Percentiles rank a stretch among this genome's conserved stretches.
These are phyloP conservation scores for Sericinus montela DNA, from an alignment of 2,888 invertebrate genomes.

Conservation along the genomic window DNA sequence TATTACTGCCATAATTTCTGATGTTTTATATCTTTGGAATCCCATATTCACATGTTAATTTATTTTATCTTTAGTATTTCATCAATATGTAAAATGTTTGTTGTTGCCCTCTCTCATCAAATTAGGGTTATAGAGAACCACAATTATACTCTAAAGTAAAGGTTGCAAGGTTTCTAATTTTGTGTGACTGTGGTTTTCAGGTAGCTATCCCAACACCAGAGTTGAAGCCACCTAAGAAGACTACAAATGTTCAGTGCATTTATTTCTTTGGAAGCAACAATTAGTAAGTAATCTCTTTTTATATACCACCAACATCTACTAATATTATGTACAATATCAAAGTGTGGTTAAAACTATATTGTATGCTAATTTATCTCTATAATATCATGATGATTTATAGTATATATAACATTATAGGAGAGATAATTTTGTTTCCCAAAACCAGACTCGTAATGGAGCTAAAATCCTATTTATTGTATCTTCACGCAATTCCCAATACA, in stretches of 20 bases:
- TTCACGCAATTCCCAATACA: no score
- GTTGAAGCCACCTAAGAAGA: constrained; percentile 86
- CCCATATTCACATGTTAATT: no score
- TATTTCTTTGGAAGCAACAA: constrained; percentile 97
- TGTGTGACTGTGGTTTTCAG: constrained; percentile 71
- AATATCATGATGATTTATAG: no score
- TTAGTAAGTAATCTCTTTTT: constrained; percentile 85
- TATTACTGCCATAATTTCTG: no score
- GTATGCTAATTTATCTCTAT: no score
- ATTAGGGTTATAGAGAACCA: constrained; percentile 15
- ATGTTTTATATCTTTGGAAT: no score
- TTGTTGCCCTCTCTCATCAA: constrained; percentile 4
- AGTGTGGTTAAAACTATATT: no score
- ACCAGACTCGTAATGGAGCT: no score
- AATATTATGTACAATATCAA: no score
- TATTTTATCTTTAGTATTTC: neutral
- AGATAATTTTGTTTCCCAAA: no score
- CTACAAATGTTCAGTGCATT: constrained; percentile 87
- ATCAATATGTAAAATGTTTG: neutral
- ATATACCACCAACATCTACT: neutral
- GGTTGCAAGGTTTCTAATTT: constrained; percentile 16
- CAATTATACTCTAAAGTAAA: constrained; percentile 20
- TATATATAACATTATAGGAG: no score
- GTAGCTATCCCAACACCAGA: constrained; percentile 90
- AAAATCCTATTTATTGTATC: no score